Conservation (phyloP, 2,888 invertebrate species). For the Cephus pulcher region DNA sequence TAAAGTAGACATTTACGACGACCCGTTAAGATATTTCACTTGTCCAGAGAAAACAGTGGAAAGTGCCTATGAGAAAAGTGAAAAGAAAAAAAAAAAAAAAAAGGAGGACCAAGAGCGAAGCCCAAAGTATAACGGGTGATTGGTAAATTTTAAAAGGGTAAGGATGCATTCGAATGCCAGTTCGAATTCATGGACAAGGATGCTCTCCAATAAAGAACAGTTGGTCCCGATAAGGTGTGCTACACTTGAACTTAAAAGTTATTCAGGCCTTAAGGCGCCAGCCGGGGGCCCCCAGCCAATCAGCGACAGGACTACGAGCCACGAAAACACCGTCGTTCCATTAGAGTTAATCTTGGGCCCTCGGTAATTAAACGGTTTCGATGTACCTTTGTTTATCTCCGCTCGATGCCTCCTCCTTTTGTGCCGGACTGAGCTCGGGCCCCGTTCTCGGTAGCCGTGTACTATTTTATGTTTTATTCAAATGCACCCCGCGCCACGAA, state of each 20-base stretch:
- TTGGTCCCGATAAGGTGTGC: conserved; percentile 7
- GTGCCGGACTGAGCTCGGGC: conserved; percentile 12
- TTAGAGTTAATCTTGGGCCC: conserved; percentile 58
- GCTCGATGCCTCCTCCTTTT: conserved; percentile 27
- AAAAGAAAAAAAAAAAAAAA: neutral
- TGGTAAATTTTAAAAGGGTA: neutral
- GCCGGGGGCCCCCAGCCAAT: conserved; percentile 20
- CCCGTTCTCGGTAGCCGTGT: conserved; percentile 32
- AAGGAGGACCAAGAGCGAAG: neutral
- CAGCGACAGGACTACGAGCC: conserved; percentile 15
- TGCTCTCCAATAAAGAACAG: conserved; percentile 7
- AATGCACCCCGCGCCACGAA: neutral
- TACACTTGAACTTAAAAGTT: conserved; percentile 25
- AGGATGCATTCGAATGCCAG: neutral
- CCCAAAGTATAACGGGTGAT: neutral
- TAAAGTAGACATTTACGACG: neutral
- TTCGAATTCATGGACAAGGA: neutral
- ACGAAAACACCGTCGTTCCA: conserved; percentile 47
- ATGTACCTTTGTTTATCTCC: conserved; percentile 57
- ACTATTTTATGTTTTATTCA: conserved; percentile 10
- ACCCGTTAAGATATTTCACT: neutral
- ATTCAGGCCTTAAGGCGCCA: conserved; percentile 37
- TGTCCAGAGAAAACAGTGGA: neutral
- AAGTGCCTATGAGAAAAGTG: neutral
- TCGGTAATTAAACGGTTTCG: conserved; percentile 61